Percentiles rank a stretch among this genome's conserved stretches.
Evolutionary conservation across 2,888 invertebrate genomes (phyloP).

Genomic region (Augiades crinisus): DNA sequence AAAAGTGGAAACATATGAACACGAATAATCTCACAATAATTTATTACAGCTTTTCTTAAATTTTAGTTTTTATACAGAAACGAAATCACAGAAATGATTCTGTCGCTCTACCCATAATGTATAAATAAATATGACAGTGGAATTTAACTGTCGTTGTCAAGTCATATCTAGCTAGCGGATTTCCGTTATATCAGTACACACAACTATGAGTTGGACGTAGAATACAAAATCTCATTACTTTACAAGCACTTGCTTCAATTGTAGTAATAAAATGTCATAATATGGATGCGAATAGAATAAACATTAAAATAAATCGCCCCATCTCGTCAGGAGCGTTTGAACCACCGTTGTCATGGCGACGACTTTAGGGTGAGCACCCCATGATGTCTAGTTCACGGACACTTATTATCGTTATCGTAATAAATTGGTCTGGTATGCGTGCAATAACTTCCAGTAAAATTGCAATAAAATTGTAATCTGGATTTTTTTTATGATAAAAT

Average conservation of each 20-base stretch:
- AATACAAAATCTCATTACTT: too few species aligned
- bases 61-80: too few species aligned
- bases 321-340: background rate
- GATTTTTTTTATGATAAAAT: conserved; percentile 36
- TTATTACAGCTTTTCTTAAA: too few species aligned
- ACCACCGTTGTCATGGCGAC: conserved; percentile 58
- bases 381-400: conserved; percentile 67
- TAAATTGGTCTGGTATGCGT: conserved; percentile 74
- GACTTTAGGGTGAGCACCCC: conserved; percentile 47
- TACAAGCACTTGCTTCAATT: background rate
- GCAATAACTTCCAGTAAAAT: conserved; percentile 63
- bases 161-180: too few species aligned
- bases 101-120: too few species aligned
- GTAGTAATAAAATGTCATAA: background rate
- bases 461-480: conserved; percentile 58
- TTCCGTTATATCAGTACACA: too few species aligned
- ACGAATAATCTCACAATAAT: too few species aligned
- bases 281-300: background rate
- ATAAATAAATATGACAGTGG: too few species aligned
- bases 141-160: too few species aligned
- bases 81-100: too few species aligned
- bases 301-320: background rate
- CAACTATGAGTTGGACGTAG: too few species aligned
- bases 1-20: too few species aligned
- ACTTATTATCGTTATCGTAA: conserved; percentile 77